Percentiles rank a stretch among this genome's conserved stretches.
phyloP scores from a whole-genome alignment of 2,113 vertebrate species.

The Seriola dumerili region DNA sequence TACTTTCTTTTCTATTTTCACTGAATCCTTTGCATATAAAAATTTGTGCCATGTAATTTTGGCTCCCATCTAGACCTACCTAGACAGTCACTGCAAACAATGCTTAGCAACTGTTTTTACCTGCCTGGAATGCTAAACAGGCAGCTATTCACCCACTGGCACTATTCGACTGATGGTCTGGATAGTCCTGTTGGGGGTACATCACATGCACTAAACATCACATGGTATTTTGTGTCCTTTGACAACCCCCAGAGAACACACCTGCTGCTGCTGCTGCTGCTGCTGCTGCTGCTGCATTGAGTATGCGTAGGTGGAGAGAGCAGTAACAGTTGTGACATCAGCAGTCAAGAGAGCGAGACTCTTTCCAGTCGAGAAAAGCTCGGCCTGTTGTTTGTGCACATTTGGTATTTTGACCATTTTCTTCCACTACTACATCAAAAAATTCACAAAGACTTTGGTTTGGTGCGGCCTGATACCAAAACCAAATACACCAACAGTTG shows the following conservation, averaged over 20 bases:
- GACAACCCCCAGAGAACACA: conserved; percentile 24
- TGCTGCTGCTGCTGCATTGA: conserved; percentile 4
- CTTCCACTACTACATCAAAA: not conserved
- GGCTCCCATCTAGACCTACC: not conserved
- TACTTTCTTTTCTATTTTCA: not conserved
- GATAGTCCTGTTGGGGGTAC: not conserved
- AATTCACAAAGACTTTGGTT: not conserved
- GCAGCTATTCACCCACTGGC: conserved; percentile 7
- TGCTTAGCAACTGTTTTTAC: not conserved
- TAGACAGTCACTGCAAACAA: conserved; percentile 14
- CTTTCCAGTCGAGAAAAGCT: not conserved
- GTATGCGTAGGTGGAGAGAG: not conserved
- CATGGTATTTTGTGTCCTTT: conserved; percentile 27
- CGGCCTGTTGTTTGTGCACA: conserved; percentile 1
- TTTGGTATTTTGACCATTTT: not conserved
- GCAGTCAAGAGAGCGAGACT: conserved; percentile 1
- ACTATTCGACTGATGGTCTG: not conserved
- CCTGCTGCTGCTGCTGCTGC: conserved; percentile 13
- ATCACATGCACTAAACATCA: conserved; percentile 29
- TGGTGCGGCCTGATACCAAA: not conserved
- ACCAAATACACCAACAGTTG: not conserved
- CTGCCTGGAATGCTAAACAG: conserved; percentile 17
- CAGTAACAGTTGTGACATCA: conserved; percentile 35
- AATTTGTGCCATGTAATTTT: conserved; percentile 1
- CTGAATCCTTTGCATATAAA: conserved; percentile 8